These are phyloP conservation scores for Byasa hedistus DNA, from an alignment of 2,888 invertebrate genomes.

Conservation along the genomic window DNA sequence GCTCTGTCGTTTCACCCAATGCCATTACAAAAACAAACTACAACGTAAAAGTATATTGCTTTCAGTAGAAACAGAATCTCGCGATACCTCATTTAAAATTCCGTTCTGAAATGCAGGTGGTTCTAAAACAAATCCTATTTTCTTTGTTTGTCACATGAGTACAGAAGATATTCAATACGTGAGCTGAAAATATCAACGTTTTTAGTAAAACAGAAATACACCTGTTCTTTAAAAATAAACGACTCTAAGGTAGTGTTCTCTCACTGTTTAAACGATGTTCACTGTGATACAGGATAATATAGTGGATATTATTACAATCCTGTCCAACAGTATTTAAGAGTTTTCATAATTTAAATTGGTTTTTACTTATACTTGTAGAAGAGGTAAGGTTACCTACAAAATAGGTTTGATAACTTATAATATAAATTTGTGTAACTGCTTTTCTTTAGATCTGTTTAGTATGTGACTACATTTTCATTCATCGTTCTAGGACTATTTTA, in stretches of 20 bases:
- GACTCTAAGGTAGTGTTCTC: background rate
- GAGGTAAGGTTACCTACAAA: too few species aligned
- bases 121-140: background rate
- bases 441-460: too few species aligned
- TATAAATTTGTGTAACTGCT: too few species aligned
- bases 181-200: background rate
- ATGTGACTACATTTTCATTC: too few species aligned
- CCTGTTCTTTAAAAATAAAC: background rate
- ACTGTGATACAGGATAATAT: background rate
- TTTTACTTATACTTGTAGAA: background rate
- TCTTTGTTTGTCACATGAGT: slow-evolving; percentile 1
- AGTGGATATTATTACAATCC: background rate
- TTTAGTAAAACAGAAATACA: background rate
- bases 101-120: background rate
- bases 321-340: background rate
- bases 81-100: slow-evolving; percentile 1
- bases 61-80: slow-evolving; percentile 2
- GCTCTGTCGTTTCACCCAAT: background rate
- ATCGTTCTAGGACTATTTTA: too few species aligned
- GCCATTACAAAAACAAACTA: background rate
- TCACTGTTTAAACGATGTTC: background rate
- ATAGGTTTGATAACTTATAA: too few species aligned
- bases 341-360: background rate
- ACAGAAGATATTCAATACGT: background rate
- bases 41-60: slow-evolving; percentile 1